Conservation (phyloP, 2,113 vertebrate species). For the Orientallactaga bullata region DNA sequence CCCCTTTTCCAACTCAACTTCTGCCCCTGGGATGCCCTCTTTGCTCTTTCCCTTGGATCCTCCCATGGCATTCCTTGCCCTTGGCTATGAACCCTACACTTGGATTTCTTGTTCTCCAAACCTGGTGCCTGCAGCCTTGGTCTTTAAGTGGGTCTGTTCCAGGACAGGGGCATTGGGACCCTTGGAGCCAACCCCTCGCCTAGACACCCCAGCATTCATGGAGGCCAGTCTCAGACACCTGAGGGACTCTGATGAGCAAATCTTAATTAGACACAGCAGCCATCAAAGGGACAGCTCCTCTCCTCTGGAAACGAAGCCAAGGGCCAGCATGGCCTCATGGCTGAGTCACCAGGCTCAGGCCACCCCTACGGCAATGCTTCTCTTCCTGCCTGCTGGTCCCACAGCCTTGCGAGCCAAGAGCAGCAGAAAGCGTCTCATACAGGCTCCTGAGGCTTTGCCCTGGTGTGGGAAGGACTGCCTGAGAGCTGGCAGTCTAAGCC, state of each 20-base stretch:
- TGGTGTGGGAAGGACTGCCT: background rate
- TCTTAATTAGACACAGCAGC: background rate
- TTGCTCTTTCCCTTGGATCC: too few relatives aligned
- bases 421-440: background rate
- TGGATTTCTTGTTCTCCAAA: background rate
- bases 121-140: background rate
- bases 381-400: background rate
- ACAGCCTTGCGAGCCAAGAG: background rate
- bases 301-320: background rate
- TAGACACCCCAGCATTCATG: too few relatives aligned
- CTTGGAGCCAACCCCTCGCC: background rate
- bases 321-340: background rate
- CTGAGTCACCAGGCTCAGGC: background rate
- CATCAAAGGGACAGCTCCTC: too few relatives aligned
- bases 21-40: background rate
- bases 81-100: background rate
- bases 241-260: background rate
- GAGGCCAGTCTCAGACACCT: background rate
- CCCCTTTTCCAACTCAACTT: too few relatives aligned
- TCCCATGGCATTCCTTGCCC: too few relatives aligned
- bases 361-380: background rate
- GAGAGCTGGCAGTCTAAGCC: background rate
- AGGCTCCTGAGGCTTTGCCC: background rate
- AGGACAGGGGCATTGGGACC: rapidly evolving
- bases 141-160: background rate